Percentiles rank a stretch among this genome's conserved stretches.
Conservation (phyloP, 2,888 invertebrate genomes). For the Synanthedon vespiformis region DNA sequence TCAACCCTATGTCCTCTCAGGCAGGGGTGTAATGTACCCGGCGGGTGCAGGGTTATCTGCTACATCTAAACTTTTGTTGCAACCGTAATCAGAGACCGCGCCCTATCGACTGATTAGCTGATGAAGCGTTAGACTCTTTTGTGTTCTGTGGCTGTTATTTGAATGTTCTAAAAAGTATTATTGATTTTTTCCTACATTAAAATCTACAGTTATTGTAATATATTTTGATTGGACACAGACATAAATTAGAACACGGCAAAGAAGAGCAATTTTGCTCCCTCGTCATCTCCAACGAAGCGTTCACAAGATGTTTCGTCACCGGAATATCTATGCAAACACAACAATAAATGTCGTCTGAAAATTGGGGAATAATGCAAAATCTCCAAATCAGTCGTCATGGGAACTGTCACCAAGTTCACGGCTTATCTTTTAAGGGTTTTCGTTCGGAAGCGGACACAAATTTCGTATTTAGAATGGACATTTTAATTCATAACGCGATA, state of each 20-base stretch:
- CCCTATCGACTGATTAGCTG: conserved; percentile 1
- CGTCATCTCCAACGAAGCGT: conserved; percentile 27
- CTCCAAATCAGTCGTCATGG: conserved; percentile 57
- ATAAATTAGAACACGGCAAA: conserved; percentile 6
- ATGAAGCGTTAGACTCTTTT: background rate
- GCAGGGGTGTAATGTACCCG: conserved; percentile 44
- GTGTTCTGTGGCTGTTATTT: background rate
- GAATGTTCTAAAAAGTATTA: too few relatives aligned
- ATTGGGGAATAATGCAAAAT: conserved; percentile 38
- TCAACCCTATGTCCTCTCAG: conserved; percentile 39
- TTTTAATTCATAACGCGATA: conserved; percentile 47
- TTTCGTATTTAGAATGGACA: conserved; percentile 23
- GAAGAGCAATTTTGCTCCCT: background rate
- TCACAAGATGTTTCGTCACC: conserved; percentile 53
- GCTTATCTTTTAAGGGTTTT: conserved; percentile 54
- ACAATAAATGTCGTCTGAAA: conserved; percentile 46
- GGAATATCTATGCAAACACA: conserved; percentile 27
- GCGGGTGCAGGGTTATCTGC: conserved; percentile 44
- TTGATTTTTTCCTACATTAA: too few relatives aligned
- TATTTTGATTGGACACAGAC: too few relatives aligned
- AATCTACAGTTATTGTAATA: too few relatives aligned
- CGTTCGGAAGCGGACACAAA: conserved; percentile 16
- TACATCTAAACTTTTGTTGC: conserved; percentile 53
- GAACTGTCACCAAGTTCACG: conserved; percentile 57
- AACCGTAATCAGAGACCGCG: conserved; percentile 36